Percentiles rank a stretch among this genome's conserved stretches.
Evolutionary conservation across 2,797 vertebrate genomes (phyloP).

Genomic region (Coilia nasus): DNA sequence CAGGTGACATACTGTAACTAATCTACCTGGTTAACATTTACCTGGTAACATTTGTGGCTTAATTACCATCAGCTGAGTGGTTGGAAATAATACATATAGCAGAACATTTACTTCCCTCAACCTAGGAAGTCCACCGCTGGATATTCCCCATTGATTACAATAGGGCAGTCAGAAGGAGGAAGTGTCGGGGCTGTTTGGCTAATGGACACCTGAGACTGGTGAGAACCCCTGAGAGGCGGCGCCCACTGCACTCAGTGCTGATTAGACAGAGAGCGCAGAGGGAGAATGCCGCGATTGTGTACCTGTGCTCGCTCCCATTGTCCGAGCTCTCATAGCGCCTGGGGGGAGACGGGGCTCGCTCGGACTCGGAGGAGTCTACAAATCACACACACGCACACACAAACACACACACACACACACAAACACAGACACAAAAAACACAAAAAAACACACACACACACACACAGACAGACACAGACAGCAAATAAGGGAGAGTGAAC

Average conservation of each 20-base stretch:
- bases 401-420: too few species aligned
- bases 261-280: neutral
- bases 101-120: too few species aligned
- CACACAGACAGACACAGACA: neutral
- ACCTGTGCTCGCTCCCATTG: constrained; percentile 62
- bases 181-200: neutral
- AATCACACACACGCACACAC: constrained; percentile 3
- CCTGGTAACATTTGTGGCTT: too few species aligned
- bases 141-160: neutral
- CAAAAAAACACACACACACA: too few species aligned
- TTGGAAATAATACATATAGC: too few species aligned
- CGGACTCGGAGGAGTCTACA: constrained; percentile 71
- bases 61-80: neutral
- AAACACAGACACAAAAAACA: too few species aligned
- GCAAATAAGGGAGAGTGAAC: neutral
- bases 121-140: too few species aligned
- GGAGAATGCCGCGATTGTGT: constrained; percentile 18
- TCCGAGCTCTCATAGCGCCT: constrained; percentile 69
- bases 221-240: neutral
- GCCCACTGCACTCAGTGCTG: neutral
- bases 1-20: neutral
- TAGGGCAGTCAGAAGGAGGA: neutral
- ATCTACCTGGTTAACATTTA: neutral
- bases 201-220: constrained; percentile 4
- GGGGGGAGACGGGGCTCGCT: constrained; percentile 59